Percentiles rank a stretch among this genome's conserved stretches.
Evolutionary conservation across 53 echinoderm and acorn worm species (phyloP).

Genomic region (Arbacia lixula): DNA sequence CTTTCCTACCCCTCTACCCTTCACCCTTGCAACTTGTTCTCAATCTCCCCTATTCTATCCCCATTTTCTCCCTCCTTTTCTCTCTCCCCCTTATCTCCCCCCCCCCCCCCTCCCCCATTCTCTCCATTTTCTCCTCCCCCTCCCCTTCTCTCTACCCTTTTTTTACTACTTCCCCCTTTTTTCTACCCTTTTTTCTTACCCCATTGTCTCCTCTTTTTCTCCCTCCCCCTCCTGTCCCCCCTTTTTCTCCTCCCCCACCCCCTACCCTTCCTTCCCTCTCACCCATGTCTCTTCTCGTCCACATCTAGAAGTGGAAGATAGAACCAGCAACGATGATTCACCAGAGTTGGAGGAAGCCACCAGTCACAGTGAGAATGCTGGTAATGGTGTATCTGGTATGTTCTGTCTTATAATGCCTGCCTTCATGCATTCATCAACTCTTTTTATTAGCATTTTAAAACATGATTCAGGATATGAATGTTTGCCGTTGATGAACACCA

Average conservation of each 20-base stretch:
- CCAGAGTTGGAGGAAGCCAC: neutral
- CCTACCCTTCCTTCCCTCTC: neutral
- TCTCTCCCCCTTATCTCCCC: neutral
- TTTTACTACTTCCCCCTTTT: neutral
- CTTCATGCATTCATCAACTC: too few relatives aligned
- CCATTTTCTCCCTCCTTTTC: neutral
- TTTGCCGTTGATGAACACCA: too few relatives aligned
- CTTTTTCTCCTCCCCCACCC: too few relatives aligned
- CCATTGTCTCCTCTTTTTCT: neutral
- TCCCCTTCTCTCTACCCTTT: neutral
- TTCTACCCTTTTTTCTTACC: neutral
- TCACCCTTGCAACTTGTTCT: neutral
- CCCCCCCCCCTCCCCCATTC: neutral
- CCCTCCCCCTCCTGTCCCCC: neutral
- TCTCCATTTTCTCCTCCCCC: neutral
- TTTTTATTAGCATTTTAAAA: too few relatives aligned
- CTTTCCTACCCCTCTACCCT: too few relatives aligned
- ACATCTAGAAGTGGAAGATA: constrained; percentile 23
- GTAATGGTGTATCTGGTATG: too few relatives aligned
- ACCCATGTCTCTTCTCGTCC: neutral
- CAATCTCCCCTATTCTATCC: too few relatives aligned
- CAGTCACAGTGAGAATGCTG: too few relatives aligned
- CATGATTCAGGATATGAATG: too few relatives aligned
- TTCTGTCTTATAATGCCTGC: too few relatives aligned
- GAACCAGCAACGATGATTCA: neutral